Percentiles rank a stretch among this genome's conserved stretches.
Evolutionary conservation across 2,888 invertebrate genomes (phyloP).

Genomic region (Rhaphigaster nebulosa): DNA sequence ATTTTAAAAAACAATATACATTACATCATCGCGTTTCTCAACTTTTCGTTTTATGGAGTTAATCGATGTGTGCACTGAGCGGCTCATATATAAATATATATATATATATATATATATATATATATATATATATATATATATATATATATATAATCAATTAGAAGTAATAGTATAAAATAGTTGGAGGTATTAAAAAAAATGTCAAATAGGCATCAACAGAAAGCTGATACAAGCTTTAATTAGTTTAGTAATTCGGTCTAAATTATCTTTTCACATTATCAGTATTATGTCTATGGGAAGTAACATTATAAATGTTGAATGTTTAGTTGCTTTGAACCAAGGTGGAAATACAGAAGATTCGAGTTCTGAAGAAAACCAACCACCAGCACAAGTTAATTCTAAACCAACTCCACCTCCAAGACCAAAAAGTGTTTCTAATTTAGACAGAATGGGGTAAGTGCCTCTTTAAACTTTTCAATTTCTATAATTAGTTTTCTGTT

Average conservation of each 20-base stretch:
- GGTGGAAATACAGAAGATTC: constrained; percentile 83
- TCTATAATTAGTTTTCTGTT: not conserved
- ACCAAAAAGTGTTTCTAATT: constrained; percentile 75
- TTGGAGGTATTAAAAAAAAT: too few relatives aligned
- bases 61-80: too few relatives aligned
- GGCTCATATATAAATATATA: too few relatives aligned
- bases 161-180: too few relatives aligned
- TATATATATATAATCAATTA: too few relatives aligned
- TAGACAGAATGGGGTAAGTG: constrained; percentile 71
- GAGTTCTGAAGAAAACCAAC: constrained; percentile 78
- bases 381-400: constrained; percentile 56
- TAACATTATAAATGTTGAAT: not conserved
- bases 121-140: too few relatives aligned
- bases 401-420: constrained; percentile 67
- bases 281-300: not conserved
- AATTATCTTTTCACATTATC: not conserved
- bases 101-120: too few relatives aligned
- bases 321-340: constrained; percentile 77
- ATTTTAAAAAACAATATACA: too few relatives aligned
- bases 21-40: too few relatives aligned
- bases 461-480: not conserved
- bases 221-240: not conserved
- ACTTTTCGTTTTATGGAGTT: too few relatives aligned
- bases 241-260: not conserved
- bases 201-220: not conserved